A percentile compares a stretch with the other conserved stretches of the same genome.
Evolutionary conservation across 2,797 vertebrate species (phyloP).

Genomic region (Pogonophryne albipinna): DNA sequence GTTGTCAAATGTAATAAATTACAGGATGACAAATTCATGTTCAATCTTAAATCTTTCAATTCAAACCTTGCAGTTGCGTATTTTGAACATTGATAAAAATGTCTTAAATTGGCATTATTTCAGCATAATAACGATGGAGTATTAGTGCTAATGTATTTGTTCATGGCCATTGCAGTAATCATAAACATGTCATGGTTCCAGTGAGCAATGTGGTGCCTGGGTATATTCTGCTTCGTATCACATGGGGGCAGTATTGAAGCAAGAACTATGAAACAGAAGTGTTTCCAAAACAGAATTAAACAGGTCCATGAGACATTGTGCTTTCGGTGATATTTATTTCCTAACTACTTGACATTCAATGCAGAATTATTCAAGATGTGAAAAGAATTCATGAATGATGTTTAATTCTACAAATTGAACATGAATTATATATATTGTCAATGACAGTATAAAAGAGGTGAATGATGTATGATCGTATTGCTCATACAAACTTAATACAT

Average conservation of each 20-base stretch:
- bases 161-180: neutral
- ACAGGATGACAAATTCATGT: neutral
- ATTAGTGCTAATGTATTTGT: neutral
- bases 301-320: conserved; percentile 33
- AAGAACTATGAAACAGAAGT: conserved; percentile 53
- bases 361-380: conserved; percentile 38
- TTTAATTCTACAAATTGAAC: conserved; percentile 31
- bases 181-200: conserved; percentile 8
- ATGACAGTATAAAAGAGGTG: conserved; percentile 27
- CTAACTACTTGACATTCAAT: conserved; percentile 44
- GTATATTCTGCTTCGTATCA: conserved; percentile 52
- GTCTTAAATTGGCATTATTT: neutral
- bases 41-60: neutral
- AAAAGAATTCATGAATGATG: conserved; percentile 47
- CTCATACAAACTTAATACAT: conserved; percentile 38
- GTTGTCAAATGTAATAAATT: neutral
- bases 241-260: conserved; percentile 83
- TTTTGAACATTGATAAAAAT: neutral
- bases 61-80: neutral
- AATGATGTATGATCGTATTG: conserved; percentile 24
- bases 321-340: conserved; percentile 41
- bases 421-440: conserved; percentile 50
- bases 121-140: neutral
- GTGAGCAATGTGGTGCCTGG: neutral
- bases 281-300: conserved; percentile 26